Evolutionary conservation across 2,113 vertebrate genomes (phyloP), one percentile per base, ranked within the genome.

Genomic region (Polypterus bichir): DNA sequence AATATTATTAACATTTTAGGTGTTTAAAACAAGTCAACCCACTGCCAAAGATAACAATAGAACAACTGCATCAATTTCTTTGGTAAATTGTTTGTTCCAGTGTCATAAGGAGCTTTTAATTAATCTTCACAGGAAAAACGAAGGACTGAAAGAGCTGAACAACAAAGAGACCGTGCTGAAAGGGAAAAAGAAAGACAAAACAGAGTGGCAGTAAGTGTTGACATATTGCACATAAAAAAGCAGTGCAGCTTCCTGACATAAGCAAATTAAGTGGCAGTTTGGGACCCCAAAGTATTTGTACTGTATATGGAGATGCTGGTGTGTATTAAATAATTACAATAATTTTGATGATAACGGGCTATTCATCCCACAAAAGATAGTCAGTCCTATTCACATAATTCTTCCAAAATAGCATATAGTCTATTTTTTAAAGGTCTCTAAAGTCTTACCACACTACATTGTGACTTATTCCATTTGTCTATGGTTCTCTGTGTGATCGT

Each of bases 161-260:
- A 83, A 68, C 77, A 74, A 68, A 82, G 84, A 71, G 57, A 80
- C 73, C 82, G 79, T 27, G 0, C 81, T 2, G 83, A 85, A 59
- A 74, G 70, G 57, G 81, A 87, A 70, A 84, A 76, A 57, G 74
- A 80, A 70, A 78, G 83, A 53, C 83, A 84, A 71, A 52, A 70
- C 49, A 79, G 77, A 49, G 49, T 86, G 6, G 75, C 72, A 47
- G 84, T 87, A 70, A 81, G 69, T 9, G 65, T 47, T 52, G 62
- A 48, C 48, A 5, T 11, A 44, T 5, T 47, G 9, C 45, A 5
- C 7, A 7, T 44, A 11, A 44, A 6, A 5, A 2, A 47, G 9
- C 49, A 5, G 9, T 9, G 4, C 3, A 11, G 9, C 27, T 4
- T 6, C n/a, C 5, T 44, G 6, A 51, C 45, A 27, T 5, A 46